Evolutionary conservation across 2,888 invertebrate genomes (phyloP).

Genomic region (Phalangium opilio): DNA sequence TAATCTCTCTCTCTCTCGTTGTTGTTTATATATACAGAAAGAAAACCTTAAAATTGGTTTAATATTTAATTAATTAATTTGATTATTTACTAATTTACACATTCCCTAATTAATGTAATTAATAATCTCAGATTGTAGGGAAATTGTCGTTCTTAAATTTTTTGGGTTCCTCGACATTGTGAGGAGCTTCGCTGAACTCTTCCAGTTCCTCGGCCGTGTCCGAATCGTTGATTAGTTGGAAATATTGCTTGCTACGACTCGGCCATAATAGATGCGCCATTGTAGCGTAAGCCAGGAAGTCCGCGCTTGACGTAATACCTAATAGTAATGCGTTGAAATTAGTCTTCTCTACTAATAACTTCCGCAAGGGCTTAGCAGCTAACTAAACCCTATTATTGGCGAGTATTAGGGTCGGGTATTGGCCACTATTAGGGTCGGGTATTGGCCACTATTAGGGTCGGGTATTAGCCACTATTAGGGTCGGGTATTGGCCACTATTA

Average conservation of each 20-base stretch:
- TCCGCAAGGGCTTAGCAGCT: background rate
- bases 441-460: too few species aligned
- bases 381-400: background rate
- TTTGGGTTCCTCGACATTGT: slow-evolving; percentile 15
- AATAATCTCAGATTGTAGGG: too few species aligned
- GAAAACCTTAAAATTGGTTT: too few species aligned
- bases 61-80: too few species aligned
- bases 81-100: too few species aligned
- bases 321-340: slow-evolving; percentile 25
- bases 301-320: slow-evolving; percentile 92
- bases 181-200: slow-evolving; percentile 18
- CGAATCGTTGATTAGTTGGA: slow-evolving; percentile 16
- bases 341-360: background rate
- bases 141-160: slow-evolving; percentile 2
- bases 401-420: too few species aligned
- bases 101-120: too few species aligned
- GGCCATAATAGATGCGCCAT: slow-evolving; percentile 95
- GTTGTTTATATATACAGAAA: too few species aligned
- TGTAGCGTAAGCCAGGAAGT: slow-evolving; percentile 83
- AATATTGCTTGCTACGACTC: slow-evolving; percentile 34
- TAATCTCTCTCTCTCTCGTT: too few species aligned
- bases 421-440: too few species aligned
- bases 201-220: slow-evolving; percentile 17
- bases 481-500: too few species aligned
- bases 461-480: too few species aligned